A percentile compares a stretch with the other conserved stretches of the same genome.
phyloP scores from a whole-genome alignment of 2,113 vertebrate species.

The Pontoporia blainvillei region DNA sequence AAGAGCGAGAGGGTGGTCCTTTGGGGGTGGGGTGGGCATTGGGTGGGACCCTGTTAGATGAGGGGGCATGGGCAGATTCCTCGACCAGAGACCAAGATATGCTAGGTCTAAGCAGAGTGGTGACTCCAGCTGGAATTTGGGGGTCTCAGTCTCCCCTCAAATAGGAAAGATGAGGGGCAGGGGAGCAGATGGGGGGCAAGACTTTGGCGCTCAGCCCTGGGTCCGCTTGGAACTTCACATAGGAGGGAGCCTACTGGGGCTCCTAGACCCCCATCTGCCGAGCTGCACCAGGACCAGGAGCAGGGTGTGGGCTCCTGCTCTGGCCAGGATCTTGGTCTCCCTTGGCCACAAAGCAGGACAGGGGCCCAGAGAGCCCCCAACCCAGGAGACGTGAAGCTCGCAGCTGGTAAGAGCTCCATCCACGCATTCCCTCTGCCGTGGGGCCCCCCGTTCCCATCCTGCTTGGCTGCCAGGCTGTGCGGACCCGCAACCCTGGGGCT shows the following conservation, averaged over 20 bases:
- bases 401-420: constrained; percentile 67
- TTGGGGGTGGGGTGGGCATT: neutral
- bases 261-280: neutral
- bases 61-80: neutral
- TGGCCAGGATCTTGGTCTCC: constrained; percentile 27
- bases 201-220: neutral
- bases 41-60: neutral
- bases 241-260: neutral
- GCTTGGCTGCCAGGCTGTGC: neutral
- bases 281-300: neutral
- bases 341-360: constrained; percentile 34
- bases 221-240: neutral
- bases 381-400: constrained; percentile 46
- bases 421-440: neutral
- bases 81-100: neutral
- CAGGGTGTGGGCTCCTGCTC: constrained; percentile 48
- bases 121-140: neutral
- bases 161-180: neutral
- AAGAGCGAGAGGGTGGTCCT: constrained; percentile 9
- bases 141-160: neutral
- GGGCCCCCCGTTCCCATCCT: neutral
- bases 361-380: constrained; percentile 49
- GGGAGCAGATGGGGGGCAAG: neutral
- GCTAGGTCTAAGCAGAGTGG: neutral
- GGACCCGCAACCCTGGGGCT: neutral